Base-by-base conservation (phyloP, 1,140 invertebrate genomes). In the Macrosteles quadrilineatus region DNA sequence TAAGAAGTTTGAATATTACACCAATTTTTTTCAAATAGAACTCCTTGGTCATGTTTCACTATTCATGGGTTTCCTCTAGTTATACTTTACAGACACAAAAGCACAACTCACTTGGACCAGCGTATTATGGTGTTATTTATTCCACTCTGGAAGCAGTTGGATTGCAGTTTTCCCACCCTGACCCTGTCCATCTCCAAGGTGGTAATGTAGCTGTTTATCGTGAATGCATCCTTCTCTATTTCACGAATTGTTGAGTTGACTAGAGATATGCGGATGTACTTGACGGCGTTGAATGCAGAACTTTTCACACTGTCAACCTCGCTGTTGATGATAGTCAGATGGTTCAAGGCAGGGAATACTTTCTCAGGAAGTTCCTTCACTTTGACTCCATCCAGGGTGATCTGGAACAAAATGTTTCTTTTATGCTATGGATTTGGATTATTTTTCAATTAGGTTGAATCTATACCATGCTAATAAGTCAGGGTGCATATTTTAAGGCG, bases 211-310 rank as follows among this genome's bases (percentile, higher is more conserved):
- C 86, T 87, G 63, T 85, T 80, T 17, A 85, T 81, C n/a, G 83
- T 85, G 75, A 91, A 89, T 1, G 90, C 88, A 25, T 85, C 85
- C 6, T 81, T 77, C 76, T 87, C 83, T 12, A 92, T 84, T 45
- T 81, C 78, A 9, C 81, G 74, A 43, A 91, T 83, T 1, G 85
- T 83, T 23, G 86, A 85, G 75, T 90, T 87, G 53, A 83, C 81
- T 17, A 90, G 84, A 67, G 80, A 81, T 1, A 92, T 83, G 50
- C 82, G 81, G 70, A 84, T 83, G 63, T 90, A 87, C 30, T 83
- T 83, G 69, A 86, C 85, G 0, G 88, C 86, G 43, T 83, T 85
- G 75, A 92, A 91, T 1, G 90, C 88, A 6, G 87, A 82, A 32
- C 82, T 78, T 1, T 81, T 80, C 19, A 92, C 85, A 1, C 78